A percentile compares a stretch with the other conserved stretches of the same genome.
phyloP scores from a whole-genome alignment of 2,888 invertebrate genomes.

The Watsonalla binaria region DNA sequence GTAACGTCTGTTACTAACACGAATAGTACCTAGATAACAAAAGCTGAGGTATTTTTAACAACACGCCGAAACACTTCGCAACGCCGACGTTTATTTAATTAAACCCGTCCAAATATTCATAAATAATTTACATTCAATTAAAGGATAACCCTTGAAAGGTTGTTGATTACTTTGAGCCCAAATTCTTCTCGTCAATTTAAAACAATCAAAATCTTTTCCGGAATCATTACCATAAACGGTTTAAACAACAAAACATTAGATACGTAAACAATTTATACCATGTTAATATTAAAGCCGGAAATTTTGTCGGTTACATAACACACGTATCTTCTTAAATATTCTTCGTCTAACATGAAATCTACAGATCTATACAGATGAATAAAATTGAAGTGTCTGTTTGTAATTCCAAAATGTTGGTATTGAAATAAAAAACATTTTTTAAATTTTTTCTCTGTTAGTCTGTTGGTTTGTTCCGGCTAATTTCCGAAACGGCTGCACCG shows the following conservation, averaged over 20 bases:
- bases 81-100: not conserved
- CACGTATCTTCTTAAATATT: no score
- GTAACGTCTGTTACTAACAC: constrained; percentile 5
- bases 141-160: not conserved
- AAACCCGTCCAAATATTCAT: not conserved
- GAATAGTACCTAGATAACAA: constrained; percentile 5
- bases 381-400: no score
- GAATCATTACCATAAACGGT: not conserved
- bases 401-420: no score
- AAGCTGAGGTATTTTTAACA: constrained; percentile 5
- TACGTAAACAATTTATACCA: constrained; percentile 2
- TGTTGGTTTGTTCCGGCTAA: no score
- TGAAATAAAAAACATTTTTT: no score
- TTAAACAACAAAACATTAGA: not conserved
- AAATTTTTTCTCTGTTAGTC: no score
- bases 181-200: constrained; percentile 1
- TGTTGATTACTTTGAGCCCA: not conserved
- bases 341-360: no score
- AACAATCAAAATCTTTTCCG: not conserved
- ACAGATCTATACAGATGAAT: no score
- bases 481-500: no score
- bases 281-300: no score
- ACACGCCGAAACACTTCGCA: not conserved
- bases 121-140: not conserved
- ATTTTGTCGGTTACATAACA: no score